Evolutionary conservation across 2,888 invertebrate genomes (phyloP), one percentile per base, ranked within the genome.

Genomic region (Timandra comae): DNA sequence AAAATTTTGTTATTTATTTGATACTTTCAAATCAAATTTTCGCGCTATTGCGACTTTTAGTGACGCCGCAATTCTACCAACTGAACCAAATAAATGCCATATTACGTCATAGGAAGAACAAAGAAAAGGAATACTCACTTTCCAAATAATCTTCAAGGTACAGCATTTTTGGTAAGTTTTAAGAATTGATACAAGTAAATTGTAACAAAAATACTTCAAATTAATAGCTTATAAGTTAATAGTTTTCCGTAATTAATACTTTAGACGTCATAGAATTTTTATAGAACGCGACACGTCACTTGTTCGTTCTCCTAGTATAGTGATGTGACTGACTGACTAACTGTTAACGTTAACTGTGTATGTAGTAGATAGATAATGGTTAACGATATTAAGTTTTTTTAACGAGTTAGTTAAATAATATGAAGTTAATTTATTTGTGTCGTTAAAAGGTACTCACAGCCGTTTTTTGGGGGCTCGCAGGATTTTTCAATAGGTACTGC

Each of bases 121-220:
- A 64, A 66, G 56, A 51, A 63, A 41, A 91, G 16, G 16, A 16
- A 22, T 22, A 8, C 96, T 91, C 90, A 97, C 97, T 97, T 91
- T 99, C 98, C 57, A 98, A 88, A 88, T 97, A 99, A 90, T 99
- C 99, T 85, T 98, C 98, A 56, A 98, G 89, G 84, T 98, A 98
- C 86, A 98, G 87, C 98, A 98, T 98, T 77, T n/a, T 92, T 82
- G 78, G 81, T 85, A 43, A 76, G 80, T 75, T 55, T 40, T 50
- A 30, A 5, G 6, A 16, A 3, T 16, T 38, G 6, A 10, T 24
- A 11, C 11, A 24, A 24, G 49, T 45, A 46, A 43, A 36, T 32
- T 33, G 16, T 16, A 16, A 22, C 22, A 22, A 8, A 24, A 10
- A 11, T 11, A 24, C 11, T 10, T 6, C 12, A 27, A 12, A 9